phyloP scores from a whole-genome alignment of 2,888 invertebrate species.

The Nasonovia ribisnigri region DNA sequence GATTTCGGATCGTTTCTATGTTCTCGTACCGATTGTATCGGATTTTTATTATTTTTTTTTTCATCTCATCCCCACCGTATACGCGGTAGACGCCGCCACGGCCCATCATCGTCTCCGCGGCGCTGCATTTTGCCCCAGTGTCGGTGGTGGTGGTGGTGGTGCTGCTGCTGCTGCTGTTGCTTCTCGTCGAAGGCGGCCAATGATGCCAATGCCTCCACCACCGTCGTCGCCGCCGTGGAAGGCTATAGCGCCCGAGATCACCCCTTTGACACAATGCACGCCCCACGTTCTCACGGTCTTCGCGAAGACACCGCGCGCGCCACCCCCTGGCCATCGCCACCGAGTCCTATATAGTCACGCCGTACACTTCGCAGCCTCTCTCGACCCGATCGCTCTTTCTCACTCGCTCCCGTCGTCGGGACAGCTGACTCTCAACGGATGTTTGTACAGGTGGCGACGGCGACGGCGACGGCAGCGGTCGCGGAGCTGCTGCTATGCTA shows the following conservation, averaged over 20 bases:
- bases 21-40: conserved; percentile 52
- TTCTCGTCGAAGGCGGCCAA: background rate
- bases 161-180: background rate
- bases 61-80: background rate
- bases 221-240: background rate
- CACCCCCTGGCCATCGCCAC: background rate
- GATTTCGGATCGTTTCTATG: conserved; percentile 32
- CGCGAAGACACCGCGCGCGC: conserved; percentile 26
- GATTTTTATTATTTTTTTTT: conserved; percentile 15
- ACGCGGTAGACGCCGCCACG: background rate
- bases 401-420: conserved; percentile 33
- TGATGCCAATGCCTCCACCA: background rate
- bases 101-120: background rate
- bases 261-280: conserved; percentile 63
- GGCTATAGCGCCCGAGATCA: conserved; percentile 23
- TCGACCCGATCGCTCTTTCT: background rate
- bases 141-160: background rate
- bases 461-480: background rate
- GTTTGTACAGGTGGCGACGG: conserved; percentile 61
- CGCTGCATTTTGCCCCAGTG: background rate
- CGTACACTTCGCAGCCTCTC: background rate
- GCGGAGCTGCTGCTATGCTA: conserved; percentile 22
- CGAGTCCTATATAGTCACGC: background rate
- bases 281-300: conserved; percentile 62
- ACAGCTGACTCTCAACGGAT: conserved; percentile 65